Conservation (phyloP, 2,888 invertebrate species). For the Formica aserva region DNA sequence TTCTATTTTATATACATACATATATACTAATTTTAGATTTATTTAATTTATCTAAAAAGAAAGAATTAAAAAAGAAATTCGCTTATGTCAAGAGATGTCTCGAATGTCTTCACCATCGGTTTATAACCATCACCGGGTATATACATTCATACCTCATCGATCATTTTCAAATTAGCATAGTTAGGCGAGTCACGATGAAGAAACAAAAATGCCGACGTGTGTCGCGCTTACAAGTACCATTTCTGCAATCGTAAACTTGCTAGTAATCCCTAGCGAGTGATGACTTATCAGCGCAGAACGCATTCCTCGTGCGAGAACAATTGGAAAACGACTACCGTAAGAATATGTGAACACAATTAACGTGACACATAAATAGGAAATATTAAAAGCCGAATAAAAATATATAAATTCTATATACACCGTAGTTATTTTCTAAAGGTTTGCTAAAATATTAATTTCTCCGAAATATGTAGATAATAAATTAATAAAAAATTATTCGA, state of each 20-base stretch:
- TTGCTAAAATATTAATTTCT: neutral
- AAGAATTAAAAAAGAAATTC: neutral
- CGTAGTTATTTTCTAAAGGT: neutral
- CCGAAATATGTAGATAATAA: neutral
- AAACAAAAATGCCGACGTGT: constrained; percentile 41
- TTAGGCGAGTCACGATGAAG: constrained; percentile 29
- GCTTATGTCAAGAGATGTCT: neutral
- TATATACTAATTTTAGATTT: neutral
- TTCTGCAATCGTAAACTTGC: constrained; percentile 32
- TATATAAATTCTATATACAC: neutral
- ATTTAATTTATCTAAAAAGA: neutral
- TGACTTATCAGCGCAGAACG: constrained; percentile 39
- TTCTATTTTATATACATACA: neutral
- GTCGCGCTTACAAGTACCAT: constrained; percentile 35
- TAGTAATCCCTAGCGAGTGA: constrained; percentile 15
- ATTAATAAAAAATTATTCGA: neutral
- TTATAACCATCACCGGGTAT: constrained; percentile 2
- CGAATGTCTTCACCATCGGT: constrained; percentile 13
- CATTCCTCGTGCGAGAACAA: neutral
- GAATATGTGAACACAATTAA: neutral
- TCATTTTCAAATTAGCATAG: constrained; percentile 38
- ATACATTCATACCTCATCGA: constrained; percentile 30
- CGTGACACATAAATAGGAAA: neutral
- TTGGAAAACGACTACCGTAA: constrained; percentile 10
- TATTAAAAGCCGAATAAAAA: neutral